phyloP scores from a whole-genome alignment of 1,140 invertebrate genomes.

The Cyphomyrmex costatus region DNA sequence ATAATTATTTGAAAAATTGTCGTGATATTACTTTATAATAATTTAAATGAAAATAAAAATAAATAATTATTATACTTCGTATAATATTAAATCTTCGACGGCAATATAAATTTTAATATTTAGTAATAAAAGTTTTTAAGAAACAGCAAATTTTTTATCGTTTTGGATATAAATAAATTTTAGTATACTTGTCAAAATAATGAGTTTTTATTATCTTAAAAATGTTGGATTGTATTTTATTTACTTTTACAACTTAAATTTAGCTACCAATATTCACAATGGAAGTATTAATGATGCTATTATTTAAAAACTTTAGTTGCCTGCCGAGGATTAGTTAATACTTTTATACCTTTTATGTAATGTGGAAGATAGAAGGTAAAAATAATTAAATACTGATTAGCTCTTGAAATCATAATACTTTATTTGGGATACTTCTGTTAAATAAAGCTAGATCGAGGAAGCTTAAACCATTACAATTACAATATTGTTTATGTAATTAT shows the following conservation, averaged over 20 bases:
- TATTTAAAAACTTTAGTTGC: too few species aligned
- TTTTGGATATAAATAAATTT: too few species aligned
- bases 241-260: too few species aligned
- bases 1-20: constrained; percentile 12
- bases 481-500: constrained; percentile 46
- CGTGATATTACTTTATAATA: not conserved
- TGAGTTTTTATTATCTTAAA: too few species aligned
- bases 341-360: not conserved
- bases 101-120: too few species aligned
- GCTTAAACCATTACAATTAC: constrained; percentile 12
- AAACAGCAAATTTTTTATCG: too few species aligned
- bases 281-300: too few species aligned
- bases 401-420: constrained; percentile 49
- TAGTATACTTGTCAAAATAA: too few species aligned
- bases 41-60: not conserved
- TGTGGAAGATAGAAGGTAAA: not conserved
- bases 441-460: constrained; percentile 13
- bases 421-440: constrained; percentile 58
- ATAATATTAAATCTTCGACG: not conserved
- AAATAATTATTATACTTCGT: not conserved
- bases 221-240: too few species aligned
- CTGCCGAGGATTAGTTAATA: not conserved
- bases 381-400: constrained; percentile 15
- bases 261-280: too few species aligned
- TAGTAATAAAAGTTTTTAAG: too few species aligned